Evolutionary conservation across 2,888 invertebrate species (phyloP).

Genomic region (Halictus quadricinctus): DNA sequence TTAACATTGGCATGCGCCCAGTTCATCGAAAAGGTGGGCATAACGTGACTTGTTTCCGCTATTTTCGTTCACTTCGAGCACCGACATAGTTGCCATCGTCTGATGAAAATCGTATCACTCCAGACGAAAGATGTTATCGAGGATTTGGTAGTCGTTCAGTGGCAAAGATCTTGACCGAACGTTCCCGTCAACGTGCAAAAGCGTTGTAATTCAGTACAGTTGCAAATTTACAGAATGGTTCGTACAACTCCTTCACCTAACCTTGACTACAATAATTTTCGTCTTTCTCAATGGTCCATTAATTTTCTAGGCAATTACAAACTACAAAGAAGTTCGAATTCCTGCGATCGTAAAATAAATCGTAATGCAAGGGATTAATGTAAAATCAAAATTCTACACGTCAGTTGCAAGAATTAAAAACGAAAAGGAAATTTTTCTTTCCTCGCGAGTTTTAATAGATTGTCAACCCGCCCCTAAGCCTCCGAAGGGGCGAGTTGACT

Average conservation of each 20-base stretch:
- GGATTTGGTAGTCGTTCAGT: conserved; percentile 11
- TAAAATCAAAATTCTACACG: no score
- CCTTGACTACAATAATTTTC: no score
- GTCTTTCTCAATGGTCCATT: not conserved
- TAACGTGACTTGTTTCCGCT: conserved; percentile 72
- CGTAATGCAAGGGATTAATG: no score
- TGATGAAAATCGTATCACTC: conserved; percentile 27
- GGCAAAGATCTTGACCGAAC: not conserved
- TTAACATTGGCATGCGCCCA: conserved; percentile 72
- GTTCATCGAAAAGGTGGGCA: conserved; percentile 63
- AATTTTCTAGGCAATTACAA: not conserved
- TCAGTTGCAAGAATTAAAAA: not conserved
- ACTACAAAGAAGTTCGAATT: no score
- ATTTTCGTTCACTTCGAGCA: conserved; percentile 52
- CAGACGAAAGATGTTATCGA: conserved; percentile 34
- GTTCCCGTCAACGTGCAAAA: not conserved
- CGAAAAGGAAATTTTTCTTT: not conserved
- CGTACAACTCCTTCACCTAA: no score
- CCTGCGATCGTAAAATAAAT: no score
- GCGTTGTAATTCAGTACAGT: not conserved
- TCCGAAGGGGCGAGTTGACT: not conserved
- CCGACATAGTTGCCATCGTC: conserved; percentile 28
- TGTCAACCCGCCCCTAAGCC: not conserved
- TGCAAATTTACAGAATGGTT: no score
- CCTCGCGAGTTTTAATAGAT: not conserved